These are phyloP conservation scores for Halcyon leucocephala DNA, from an alignment of 2,797 vertebrate species.

Conservation along the genomic window DNA sequence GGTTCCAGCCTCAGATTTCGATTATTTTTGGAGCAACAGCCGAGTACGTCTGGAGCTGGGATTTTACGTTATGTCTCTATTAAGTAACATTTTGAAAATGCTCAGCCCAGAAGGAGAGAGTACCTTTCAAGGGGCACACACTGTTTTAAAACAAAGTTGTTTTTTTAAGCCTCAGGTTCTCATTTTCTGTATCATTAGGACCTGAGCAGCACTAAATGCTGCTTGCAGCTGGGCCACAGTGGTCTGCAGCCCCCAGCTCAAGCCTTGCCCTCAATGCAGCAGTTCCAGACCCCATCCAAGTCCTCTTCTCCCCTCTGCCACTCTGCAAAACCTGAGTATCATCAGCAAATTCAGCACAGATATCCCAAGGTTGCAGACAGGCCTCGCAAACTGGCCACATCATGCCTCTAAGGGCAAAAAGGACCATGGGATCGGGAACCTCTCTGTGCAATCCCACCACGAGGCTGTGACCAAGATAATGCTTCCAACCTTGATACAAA, in stretches of 20 bases:
- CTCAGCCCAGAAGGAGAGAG: not conserved
- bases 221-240: not conserved
- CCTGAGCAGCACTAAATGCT: not conserved
- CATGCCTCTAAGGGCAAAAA: not conserved
- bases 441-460: not conserved
- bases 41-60: not conserved
- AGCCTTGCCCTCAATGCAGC: not conserved
- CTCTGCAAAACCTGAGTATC: not conserved
- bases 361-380: not conserved
- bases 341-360: not conserved
- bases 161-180: not conserved
- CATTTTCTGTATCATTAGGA: not conserved
- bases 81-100: conserved; percentile 49
- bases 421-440: fast-evolving
- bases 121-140: not conserved
- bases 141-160: not conserved
- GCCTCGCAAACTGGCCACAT: not conserved
- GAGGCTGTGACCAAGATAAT: not conserved
- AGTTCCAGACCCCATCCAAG: not conserved
- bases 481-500: not conserved
- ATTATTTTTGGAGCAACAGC: conserved; percentile 54
- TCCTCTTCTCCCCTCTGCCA: not conserved
- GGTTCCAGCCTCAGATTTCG: conserved; percentile 22
- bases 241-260: not conserved
- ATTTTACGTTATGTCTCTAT: conserved; percentile 53